Evolutionary conservation across 2,797 vertebrate genomes (phyloP).

Genomic region (Spea hammondii): DNA sequence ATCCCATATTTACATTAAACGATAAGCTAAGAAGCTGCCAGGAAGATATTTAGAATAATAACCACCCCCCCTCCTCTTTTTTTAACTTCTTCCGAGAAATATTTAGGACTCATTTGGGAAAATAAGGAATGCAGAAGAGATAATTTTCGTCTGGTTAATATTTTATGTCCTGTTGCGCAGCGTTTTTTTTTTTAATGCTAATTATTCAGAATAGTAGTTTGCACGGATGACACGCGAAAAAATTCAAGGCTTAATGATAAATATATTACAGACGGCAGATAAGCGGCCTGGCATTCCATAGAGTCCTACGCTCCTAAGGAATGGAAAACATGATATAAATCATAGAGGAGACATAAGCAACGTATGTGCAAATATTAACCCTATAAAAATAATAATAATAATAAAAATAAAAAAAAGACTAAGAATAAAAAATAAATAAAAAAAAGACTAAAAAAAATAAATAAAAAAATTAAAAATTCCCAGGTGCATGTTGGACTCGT

Average conservation of each 20-base stretch:
- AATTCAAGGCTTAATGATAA: neutral
- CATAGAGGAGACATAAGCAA: neutral
- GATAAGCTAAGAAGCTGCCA: neutral
- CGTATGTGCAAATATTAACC: neutral
- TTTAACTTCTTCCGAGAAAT: neutral
- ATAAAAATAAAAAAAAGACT: too few species aligned
- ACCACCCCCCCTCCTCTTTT: too few species aligned
- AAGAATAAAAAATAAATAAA: neutral
- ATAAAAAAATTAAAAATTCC: too few species aligned
- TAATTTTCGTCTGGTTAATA: too few species aligned
- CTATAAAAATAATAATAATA: too few species aligned
- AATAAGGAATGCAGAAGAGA: neutral
- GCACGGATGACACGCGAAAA: neutral
- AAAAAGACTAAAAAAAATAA: neutral
- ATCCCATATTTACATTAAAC: too few species aligned
- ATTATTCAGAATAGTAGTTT: too few species aligned
- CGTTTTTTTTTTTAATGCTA: too few species aligned
- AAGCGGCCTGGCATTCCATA: conserved; percentile 6
- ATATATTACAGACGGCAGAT: conserved; percentile 1
- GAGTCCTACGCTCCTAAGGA: neutral
- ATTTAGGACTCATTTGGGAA: conserved; percentile 3
- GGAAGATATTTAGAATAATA: neutral
- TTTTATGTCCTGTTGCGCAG: too few species aligned
- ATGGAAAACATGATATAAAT: conserved; percentile 15
- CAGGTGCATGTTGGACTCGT: too few species aligned